These are phyloP conservation scores for Pseudomyrmex concolor DNA, from an alignment of 1,140 invertebrate species.

Conservation along the genomic window DNA sequence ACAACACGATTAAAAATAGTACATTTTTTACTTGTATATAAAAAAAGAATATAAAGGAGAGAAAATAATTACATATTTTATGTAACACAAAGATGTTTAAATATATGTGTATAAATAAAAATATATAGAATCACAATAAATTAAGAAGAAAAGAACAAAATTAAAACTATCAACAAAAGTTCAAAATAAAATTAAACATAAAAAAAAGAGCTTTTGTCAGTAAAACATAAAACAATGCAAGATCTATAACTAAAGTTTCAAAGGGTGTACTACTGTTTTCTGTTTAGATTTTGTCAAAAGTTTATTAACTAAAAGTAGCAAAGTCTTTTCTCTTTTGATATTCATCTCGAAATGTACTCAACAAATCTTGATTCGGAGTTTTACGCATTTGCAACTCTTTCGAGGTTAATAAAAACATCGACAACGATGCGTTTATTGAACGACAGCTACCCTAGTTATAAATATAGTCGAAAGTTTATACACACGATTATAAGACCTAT, in stretches of 20 bases:
- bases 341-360: conserved; percentile 27
- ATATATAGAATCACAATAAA: neutral
- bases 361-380: conserved; percentile 14
- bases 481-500: conserved; percentile 37
- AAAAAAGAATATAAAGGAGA: too few species aligned
- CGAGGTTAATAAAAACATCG: conserved; percentile 15
- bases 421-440: conserved; percentile 28
- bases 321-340: neutral
- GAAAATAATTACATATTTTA: too few species aligned
- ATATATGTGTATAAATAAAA: neutral
- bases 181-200: neutral
- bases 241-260: neutral
- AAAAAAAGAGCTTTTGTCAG: conserved; percentile 9
- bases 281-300: conserved; percentile 31
- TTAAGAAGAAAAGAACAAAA: too few species aligned
- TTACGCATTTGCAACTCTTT: conserved; percentile 15
- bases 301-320: conserved; percentile 58
- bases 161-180: neutral
- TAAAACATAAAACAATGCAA: neutral
- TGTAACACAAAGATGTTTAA: neutral
- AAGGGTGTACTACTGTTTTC: neutral
- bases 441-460: conserved; percentile 40
- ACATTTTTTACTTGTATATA: neutral
- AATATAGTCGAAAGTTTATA: conserved; percentile 55
- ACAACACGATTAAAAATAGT: neutral